phyloP scores from a whole-genome alignment of 1,140 invertebrate species.

The Apocrypta bakeri region DNA sequence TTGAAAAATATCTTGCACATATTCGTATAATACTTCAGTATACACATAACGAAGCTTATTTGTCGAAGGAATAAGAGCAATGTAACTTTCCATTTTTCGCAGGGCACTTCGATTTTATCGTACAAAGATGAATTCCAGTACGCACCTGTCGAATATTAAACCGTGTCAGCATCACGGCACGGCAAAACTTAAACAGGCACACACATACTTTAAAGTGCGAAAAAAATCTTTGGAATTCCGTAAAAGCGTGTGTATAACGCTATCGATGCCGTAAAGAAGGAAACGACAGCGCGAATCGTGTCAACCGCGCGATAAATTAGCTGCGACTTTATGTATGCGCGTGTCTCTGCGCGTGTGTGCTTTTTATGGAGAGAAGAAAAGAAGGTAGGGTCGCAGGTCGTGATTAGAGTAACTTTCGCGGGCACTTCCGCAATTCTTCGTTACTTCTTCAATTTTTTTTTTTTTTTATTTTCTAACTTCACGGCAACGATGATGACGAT shows the following conservation, averaged over 20 bases:
- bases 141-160: slow-evolving; percentile 6
- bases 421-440: slow-evolving; percentile 12
- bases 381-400: slow-evolving; percentile 13
- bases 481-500: background rate
- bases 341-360: background rate
- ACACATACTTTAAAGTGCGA: background rate
- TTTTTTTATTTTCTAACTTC: background rate
- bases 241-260: background rate
- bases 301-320: slow-evolving; percentile 37
- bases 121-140: slow-evolving; percentile 22
- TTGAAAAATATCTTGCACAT: too few species aligned
- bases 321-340: background rate
- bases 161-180: background rate
- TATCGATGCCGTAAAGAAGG: background rate
- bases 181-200: background rate
- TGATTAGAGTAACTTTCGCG: slow-evolving; percentile 18
- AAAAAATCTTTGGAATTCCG: slow-evolving; percentile 39
- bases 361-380: background rate
- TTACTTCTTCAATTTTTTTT: too few species aligned
- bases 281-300: slow-evolving; percentile 31
- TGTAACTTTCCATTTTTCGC: background rate
- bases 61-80: background rate
- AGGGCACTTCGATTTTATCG: background rate
- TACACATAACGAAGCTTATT: background rate
- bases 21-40: too few species aligned